Percentiles rank a stretch among this genome's conserved stretches.
Evolutionary conservation across 2,888 invertebrate genomes (phyloP).

Genomic region (Desoria tigrina): DNA sequence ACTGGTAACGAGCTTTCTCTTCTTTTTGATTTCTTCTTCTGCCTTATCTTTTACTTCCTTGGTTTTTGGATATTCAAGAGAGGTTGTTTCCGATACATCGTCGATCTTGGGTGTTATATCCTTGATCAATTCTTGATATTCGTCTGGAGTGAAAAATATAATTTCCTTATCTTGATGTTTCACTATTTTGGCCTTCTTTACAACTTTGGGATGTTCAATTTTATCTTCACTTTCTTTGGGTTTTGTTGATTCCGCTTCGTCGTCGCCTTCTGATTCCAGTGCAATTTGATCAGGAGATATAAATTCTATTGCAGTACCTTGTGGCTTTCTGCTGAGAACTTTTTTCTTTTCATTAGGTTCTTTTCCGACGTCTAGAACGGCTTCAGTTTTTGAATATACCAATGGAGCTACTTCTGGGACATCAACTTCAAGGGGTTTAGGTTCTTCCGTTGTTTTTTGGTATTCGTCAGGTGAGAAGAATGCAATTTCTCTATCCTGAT

Average conservation of each 20-base stretch:
- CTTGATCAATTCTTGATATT: background rate
- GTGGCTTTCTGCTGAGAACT: constrained; percentile 38
- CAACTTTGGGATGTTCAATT: background rate
- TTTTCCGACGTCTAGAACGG: constrained; percentile 50
- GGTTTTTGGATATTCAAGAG: constrained; percentile 1
- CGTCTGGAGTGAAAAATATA: background rate
- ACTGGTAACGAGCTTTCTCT: constrained; percentile 5
- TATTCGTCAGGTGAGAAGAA: constrained; percentile 12
- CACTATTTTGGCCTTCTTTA: constrained; percentile 35
- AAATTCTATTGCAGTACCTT: background rate
- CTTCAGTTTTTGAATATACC: background rate
- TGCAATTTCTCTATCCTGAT: background rate
- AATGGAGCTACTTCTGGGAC: background rate
- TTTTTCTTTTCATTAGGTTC: constrained; percentile 59
- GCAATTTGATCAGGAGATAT: background rate
- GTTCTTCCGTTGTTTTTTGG: background rate
- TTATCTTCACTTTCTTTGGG: constrained; percentile 59
- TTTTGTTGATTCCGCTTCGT: constrained; percentile 2
- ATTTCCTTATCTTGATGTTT: constrained; percentile 10
- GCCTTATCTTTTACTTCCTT: background rate
- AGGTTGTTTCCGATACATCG: too few relatives aligned
- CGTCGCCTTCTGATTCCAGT: constrained; percentile 42
- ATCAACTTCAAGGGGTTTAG: too few relatives aligned
- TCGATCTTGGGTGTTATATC: background rate
- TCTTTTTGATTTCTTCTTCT: background rate